These are phyloP conservation scores for Hydrozoanthus tunicans DNA, from an alignment of 64 coral and sea anemone species.

Conservation along the genomic window DNA sequence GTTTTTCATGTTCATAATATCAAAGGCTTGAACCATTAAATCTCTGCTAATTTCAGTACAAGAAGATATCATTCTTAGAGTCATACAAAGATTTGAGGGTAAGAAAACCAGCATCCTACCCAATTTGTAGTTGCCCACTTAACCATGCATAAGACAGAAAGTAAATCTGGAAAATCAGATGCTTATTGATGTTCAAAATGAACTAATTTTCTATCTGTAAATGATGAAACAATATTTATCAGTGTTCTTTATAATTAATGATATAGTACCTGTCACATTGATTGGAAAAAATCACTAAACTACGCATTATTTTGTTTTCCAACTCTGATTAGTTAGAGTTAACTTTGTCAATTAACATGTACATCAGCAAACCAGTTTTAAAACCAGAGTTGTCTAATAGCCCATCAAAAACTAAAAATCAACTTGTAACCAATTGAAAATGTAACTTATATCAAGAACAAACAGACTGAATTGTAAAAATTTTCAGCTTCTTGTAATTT, in stretches of 20 bases:
- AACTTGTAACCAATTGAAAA: too few species aligned
- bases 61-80: not conserved
- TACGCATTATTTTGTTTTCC: too few species aligned
- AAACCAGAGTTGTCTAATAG: too few species aligned
- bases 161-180: conserved; percentile 39
- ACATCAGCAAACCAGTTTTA: too few species aligned
- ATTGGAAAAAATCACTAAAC: too few species aligned
- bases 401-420: too few species aligned
- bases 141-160: not conserved
- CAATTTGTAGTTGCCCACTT: not conserved
- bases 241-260: not conserved
- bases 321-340: too few species aligned
- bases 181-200: conserved; percentile 4
- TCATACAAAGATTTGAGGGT: not conserved
- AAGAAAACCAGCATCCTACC: conserved; percentile 55
- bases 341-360: too few species aligned
- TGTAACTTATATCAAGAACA: too few species aligned
- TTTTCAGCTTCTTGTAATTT: too few species aligned
- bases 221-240: not conserved
- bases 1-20: not conserved
- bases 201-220: not conserved
- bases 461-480: too few species aligned
- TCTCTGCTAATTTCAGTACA: not conserved
- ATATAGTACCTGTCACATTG: too few species aligned
- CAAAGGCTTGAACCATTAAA: not conserved